Evolutionary conservation across 2,888 invertebrate species (phyloP), one percentile per base, ranked within the genome.

Genomic region (Marronus borbonicus): DNA sequence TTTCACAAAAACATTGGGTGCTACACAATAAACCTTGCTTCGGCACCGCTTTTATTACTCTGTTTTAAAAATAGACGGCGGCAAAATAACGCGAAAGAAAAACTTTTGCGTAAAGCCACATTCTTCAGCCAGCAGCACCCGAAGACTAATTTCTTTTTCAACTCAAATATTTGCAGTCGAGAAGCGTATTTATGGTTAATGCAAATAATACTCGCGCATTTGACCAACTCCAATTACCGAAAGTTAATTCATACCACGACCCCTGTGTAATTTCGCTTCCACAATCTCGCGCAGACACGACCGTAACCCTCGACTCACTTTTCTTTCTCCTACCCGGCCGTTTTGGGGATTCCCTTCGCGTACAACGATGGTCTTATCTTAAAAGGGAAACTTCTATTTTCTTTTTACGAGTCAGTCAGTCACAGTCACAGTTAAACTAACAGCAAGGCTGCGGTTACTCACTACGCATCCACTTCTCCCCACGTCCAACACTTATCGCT

Each of bases 361-460:
- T 70, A 55, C 70, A 49, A 36, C 58, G 39, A 12, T 39, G 39
- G 70, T 70, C 70, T 70, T 70, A 70, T 70, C 70, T 70, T 58
- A 70, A 70, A 70, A 70, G 70, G 70, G 55, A 70, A 70, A 70
- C 55, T 70, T 70, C 70, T 58, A 70, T 70, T 70, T 70, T 70
- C 70, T 70, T 70, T 52, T 70, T 70, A 70, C 70, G 70, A 70
- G 70, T 70, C 55, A 70, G 70, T 55, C 39, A 70, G 70, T 70
- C 70, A 70, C 70, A 66, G 66, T 66, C 66, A 44, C 66, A 58
- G 70, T 70, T 70, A 36, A 70, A 70, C 55, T 69, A 69, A 69
- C 69, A 44, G 55, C 17, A 10, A 1, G 52, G n/a, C n/a, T 20
- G 70, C 50, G 68, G 68, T 69, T 69, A n/a, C 31, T 64, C 28